Evolutionary conservation across 2,797 vertebrate genomes (phyloP), one percentile per base, ranked within the genome.

Genomic region (Ptychadena robeensis): DNA sequence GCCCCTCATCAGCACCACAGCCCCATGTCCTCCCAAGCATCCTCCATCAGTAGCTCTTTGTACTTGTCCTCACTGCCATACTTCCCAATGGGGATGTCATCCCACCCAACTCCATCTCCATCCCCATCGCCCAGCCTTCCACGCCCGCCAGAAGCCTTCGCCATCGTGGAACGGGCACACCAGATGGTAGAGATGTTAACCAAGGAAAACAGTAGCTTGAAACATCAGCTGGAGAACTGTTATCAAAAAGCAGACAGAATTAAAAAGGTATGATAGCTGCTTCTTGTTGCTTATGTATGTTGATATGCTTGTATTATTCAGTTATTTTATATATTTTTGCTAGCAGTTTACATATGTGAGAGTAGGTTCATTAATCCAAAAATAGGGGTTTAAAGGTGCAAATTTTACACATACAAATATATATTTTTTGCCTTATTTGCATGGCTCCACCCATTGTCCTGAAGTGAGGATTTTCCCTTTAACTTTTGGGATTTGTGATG

Each of bases 111-210:
- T 3, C 75, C 75, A 9, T 81, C 90, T 0, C 85, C 87, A 0
- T 88, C 88, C 0, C 83, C 89, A 0, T 63, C 90, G 0, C 88
- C 87, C 0, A 90, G 89, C 48, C 92, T 91, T 79, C 91, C 88
- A 85, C 92, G 93, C n/a, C 91, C 93, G 0, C 93, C 93, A 0
- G 93, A 95, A 0, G 93, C 94, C 0, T 93, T 94, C 0, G 91
- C 93, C 7, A 94, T 95, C 0, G 94, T 95, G 89, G 93, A 95
- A 69, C 86, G 94, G 30, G 94, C 94, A 0, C 95, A 96, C 87
- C 94, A 96, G 88, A 96, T 96, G 95, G 92, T 96, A 71, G 94
- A 94, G 87, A 93, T 94, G 81, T 88, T 96, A 22, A 94, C 94
- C 0, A 92, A 95, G 86, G 95, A 96, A 87, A 96, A 96, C 87